Evolutionary conservation across 2,797 vertebrate species (phyloP), one percentile per base, ranked within the genome.

Genomic region (Melanotaenia parkinsoni): DNA sequence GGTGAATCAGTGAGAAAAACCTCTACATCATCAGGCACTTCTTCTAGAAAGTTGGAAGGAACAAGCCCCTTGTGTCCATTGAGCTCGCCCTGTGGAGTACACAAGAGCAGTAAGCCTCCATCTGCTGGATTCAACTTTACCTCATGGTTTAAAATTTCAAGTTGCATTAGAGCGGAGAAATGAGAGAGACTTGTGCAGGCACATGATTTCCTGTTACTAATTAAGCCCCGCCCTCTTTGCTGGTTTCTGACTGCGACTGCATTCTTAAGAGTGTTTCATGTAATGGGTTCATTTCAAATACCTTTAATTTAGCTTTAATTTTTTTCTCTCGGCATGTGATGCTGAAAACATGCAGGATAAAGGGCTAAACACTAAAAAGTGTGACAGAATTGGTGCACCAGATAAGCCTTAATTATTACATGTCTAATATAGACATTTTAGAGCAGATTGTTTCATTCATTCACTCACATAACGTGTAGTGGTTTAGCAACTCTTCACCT

Each of bases 11-110:
- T 98, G 18, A 99, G 95, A 90, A 96, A 97, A 84, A 99, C 98
- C 88, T 99, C 98, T 50, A 99, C 97, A 37, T 99, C 98, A 1
- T 98, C 97, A 96, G 98, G 98, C 96, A 99, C 98, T 97, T 99
- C 98, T 96, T 99, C 98, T 62, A 99, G 96, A 93, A 99, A 99
- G 94, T 99, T 99, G 83, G 98, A 99, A 86, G 98, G 98, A 90
- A 99, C 96, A 24, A 99, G 95, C 90, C 98, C 98, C 86, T 96
- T 99, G 77, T 99, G 97, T 90, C 98, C 97, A 0, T 98, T 99
- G 43, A 99, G 96, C 75, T 99, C 98, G 20, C 97, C 98, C 98
- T 99, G 86, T 0, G 65, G 83, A 82, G 47, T 1, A 85, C 28
- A 83, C 40, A 58, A 40, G 33, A 5, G 74, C 65, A 76, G 53